phyloP scores from a whole-genome alignment of 2,888 invertebrate genomes.

The Cryptocheilus praepositus region DNA sequence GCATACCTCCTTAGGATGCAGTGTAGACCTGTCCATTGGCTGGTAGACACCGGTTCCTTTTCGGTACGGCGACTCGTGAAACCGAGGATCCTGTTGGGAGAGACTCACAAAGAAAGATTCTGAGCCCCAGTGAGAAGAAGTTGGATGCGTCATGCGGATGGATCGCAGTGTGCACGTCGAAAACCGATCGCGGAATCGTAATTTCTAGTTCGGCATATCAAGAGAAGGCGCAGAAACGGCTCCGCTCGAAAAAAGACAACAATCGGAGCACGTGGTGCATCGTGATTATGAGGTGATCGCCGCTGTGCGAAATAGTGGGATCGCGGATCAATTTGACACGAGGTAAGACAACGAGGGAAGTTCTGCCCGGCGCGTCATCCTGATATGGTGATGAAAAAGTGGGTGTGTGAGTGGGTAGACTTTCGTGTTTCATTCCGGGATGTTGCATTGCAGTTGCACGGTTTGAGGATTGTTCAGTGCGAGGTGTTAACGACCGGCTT shows the following conservation, averaged over 20 bases:
- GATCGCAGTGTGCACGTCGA: slow-evolving; percentile 4
- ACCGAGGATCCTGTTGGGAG: slow-evolving; percentile 24
- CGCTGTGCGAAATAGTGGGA: slow-evolving; percentile 31
- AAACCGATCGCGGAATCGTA: no score
- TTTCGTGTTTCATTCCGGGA: no score
- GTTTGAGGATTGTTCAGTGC: no score
- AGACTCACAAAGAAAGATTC: not conserved
- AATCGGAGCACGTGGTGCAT: slow-evolving; percentile 23
- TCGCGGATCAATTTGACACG: slow-evolving; percentile 50
- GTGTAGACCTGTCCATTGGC: slow-evolving; percentile 69
- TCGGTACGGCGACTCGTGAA: slow-evolving; percentile 43
- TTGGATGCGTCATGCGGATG: slow-evolving; percentile 41
- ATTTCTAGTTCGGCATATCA: no score
- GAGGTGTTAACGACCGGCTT: no score
- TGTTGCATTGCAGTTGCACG: no score
- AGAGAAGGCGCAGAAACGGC: slow-evolving; percentile 1
- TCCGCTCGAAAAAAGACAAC: slow-evolving; percentile 16
- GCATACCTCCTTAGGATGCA: slow-evolving; percentile 72
- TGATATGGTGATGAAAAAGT: no score
- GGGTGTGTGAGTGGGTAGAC: no score
- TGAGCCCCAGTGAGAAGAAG: slow-evolving; percentile 12
- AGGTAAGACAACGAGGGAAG: slow-evolving; percentile 33
- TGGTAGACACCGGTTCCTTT: slow-evolving; percentile 68
- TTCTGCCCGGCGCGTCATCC: no score
- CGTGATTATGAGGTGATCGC: slow-evolving; percentile 43